A percentile compares a stretch with the other conserved stretches of the same genome.
Evolutionary conservation across 2,888 invertebrate species (phyloP).

Genomic region (Chaetoderma sp.): DNA sequence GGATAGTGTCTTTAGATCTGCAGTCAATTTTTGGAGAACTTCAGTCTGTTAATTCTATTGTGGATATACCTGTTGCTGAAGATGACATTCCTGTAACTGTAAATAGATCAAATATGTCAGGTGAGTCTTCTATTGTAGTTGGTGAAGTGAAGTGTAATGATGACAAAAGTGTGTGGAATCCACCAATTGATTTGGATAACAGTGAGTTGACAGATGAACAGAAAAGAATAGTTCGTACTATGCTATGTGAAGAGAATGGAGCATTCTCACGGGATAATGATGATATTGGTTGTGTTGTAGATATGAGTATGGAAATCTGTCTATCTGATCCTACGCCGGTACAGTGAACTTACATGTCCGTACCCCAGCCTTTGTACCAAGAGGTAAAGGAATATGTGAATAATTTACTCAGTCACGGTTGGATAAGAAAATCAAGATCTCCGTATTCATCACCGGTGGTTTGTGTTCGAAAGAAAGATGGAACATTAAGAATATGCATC

Average conservation of each 20-base stretch:
- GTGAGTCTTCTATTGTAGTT: too few relatives aligned
- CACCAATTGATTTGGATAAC: constrained; percentile 17
- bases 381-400: constrained; percentile 40
- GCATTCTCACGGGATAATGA: constrained; percentile 31
- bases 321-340: constrained; percentile 35
- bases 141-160: background rate
- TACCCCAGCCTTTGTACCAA: constrained; percentile 33
- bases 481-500: constrained; percentile 24
- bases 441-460: constrained; percentile 27
- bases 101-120: too few relatives aligned
- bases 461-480: constrained; percentile 27
- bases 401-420: constrained; percentile 28
- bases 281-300: constrained; percentile 32
- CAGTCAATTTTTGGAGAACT: too few relatives aligned
- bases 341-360: constrained; percentile 25
- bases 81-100: too few relatives aligned
- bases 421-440: constrained; percentile 25
- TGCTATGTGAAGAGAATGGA: constrained; percentile 28
- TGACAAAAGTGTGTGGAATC: constrained; percentile 18
- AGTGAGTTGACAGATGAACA: constrained; percentile 22
- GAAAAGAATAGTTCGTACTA: constrained; percentile 12
- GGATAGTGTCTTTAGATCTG: too few relatives aligned
- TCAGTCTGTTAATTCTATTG: too few relatives aligned
- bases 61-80: too few relatives aligned
- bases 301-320: constrained; percentile 31